Evolutionary conservation across 1,140 invertebrate species (phyloP).

Genomic region (Bombus terrestris): DNA sequence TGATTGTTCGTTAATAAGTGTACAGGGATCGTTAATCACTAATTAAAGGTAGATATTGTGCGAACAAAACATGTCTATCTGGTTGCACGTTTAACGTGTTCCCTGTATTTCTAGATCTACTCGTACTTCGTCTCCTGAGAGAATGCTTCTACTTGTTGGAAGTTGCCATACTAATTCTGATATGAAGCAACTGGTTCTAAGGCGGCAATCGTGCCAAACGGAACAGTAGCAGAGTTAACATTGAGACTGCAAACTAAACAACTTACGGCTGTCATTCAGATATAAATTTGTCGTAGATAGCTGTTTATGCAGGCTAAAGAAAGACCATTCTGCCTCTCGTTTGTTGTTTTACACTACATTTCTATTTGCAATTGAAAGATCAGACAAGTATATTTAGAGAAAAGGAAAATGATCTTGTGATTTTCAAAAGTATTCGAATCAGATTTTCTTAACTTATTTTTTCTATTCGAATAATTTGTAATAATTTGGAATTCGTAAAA

Average conservation of each 20-base stretch:
- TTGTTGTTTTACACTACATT: background rate
- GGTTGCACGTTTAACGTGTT: background rate
- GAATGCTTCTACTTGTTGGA: background rate
- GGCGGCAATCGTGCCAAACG: background rate
- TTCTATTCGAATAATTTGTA: too few relatives aligned
- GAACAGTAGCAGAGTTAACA: conserved; percentile 14
- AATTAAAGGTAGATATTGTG: background rate
- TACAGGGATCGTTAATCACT: background rate
- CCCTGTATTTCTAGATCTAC: background rate
- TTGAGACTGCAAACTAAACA: conserved; percentile 8
- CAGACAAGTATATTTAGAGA: background rate
- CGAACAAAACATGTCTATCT: too few relatives aligned
- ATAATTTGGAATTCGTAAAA: too few relatives aligned
- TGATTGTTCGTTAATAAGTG: background rate
- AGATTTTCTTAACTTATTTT: too few relatives aligned
- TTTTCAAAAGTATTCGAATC: background rate
- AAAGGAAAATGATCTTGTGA: background rate
- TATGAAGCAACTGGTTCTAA: background rate
- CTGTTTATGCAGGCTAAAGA: background rate
- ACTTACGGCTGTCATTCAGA: background rate
- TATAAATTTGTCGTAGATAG: background rate
- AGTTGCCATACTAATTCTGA: conserved; percentile 31
- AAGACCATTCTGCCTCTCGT: background rate
- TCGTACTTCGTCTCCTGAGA: background rate
- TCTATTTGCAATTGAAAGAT: background rate